Evolutionary conservation across 2,888 invertebrate genomes (phyloP).

Genomic region (Rugalucina vietnamica): DNA sequence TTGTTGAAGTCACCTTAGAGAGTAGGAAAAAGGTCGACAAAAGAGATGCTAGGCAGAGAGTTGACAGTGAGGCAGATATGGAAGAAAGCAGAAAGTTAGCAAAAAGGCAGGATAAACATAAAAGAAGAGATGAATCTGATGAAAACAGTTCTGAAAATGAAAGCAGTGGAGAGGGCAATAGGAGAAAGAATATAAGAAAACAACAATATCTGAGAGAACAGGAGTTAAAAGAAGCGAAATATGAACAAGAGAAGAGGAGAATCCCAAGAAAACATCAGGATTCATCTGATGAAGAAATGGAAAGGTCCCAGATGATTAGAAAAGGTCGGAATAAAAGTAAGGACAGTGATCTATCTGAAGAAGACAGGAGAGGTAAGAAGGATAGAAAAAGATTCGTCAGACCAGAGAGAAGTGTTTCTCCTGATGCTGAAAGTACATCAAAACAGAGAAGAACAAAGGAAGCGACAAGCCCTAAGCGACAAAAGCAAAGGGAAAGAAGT

Average conservation of each 20-base stretch:
- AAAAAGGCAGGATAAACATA: constrained; percentile 39
- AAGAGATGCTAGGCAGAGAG: constrained; percentile 6
- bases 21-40: constrained; percentile 11
- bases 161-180: constrained; percentile 15
- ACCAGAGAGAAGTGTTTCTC: neutral
- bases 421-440: neutral
- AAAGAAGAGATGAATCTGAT: constrained; percentile 16
- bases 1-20: neutral
- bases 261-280: neutral
- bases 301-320: neutral
- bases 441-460: neutral
- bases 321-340: neutral
- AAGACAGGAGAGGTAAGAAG: neutral
- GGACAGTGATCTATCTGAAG: neutral
- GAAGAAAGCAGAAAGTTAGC: constrained; percentile 21
- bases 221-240: neutral
- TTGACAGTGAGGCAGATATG: constrained; percentile 40
- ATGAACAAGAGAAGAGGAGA: neutral
- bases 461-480: neutral
- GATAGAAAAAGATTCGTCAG: neutral
- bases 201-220: neutral
- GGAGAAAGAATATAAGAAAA: constrained; percentile 4
- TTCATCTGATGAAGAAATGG: neutral
- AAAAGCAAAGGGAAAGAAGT: neutral
- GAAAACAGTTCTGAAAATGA: constrained; percentile 30